Evolutionary conservation across 2,888 invertebrate genomes (phyloP).

Genomic region (Synergus japonicus): DNA sequence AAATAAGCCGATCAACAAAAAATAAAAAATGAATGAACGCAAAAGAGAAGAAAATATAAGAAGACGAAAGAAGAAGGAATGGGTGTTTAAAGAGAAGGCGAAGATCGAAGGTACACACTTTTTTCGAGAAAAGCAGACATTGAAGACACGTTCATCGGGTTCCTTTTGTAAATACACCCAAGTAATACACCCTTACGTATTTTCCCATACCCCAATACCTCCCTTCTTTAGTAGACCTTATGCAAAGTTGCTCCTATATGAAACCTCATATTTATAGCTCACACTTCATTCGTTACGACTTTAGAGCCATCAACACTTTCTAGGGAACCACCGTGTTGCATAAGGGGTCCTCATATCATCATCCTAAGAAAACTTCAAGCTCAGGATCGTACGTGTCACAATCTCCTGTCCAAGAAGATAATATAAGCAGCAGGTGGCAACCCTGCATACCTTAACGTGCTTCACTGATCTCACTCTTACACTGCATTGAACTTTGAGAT

Average conservation of each 20-base stretch:
- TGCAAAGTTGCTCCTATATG: conserved; percentile 65
- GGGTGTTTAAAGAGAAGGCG: conserved; percentile 37
- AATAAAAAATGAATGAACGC: background rate
- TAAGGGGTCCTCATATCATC: conserved; percentile 12
- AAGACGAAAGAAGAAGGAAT: background rate
- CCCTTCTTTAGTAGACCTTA: conserved; percentile 52
- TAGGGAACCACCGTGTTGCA: conserved; percentile 52
- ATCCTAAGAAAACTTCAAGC: background rate
- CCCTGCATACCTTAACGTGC: background rate
- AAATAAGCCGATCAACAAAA: background rate
- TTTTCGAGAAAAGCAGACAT: conserved; percentile 59
- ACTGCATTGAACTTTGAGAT: background rate
- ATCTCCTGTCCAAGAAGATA: background rate
- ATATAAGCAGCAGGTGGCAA: conserved; percentile 26
- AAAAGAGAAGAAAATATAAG: background rate
- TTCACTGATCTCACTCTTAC: conserved; percentile 22
- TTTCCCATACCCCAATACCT: conserved; percentile 45
- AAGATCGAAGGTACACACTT: conserved; percentile 21
- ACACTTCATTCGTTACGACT: conserved; percentile 68
- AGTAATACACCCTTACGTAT: conserved; percentile 50
- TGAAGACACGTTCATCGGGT: conserved; percentile 62
- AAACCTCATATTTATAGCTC: conserved; percentile 69
- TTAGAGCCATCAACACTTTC: conserved; percentile 64
- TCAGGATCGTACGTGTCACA: conserved; percentile 9
- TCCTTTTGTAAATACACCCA: conserved; percentile 67